Conservation (phyloP, 2,797 vertebrate species). For the Phalloptychus januarius region DNA sequence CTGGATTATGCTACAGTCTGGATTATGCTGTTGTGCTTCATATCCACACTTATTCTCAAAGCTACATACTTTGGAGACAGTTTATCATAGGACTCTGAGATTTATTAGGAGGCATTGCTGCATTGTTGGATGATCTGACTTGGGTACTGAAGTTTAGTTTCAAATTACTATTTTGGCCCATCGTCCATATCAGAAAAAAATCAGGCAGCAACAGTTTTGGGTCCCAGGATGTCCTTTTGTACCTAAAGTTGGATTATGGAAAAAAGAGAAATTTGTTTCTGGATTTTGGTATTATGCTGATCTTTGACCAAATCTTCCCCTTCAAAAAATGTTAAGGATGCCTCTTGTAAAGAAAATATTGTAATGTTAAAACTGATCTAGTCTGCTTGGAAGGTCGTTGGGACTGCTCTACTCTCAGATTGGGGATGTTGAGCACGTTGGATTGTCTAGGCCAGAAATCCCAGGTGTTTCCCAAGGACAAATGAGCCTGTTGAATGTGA, state of each 20-base stretch:
- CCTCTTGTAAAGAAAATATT: too few species aligned
- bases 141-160: not conserved
- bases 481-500: too few species aligned
- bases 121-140: not conserved
- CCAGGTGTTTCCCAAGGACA: too few species aligned
- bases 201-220: not conserved
- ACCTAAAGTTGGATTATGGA: not conserved
- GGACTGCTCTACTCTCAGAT: too few species aligned
- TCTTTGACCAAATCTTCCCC: too few species aligned
- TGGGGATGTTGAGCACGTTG: too few species aligned
- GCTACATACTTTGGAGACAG: not conserved
- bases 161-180: not conserved
- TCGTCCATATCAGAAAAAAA: not conserved
- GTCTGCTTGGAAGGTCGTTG: too few species aligned
- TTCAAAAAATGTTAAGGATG: too few species aligned
- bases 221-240: not conserved
- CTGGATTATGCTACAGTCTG: not conserved
- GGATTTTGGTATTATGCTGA: not conserved
- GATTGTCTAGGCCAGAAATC: too few species aligned
- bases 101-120: not conserved
- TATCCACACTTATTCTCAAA: not conserved
- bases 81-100: not conserved
- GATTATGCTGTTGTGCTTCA: not conserved
- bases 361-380: too few species aligned
- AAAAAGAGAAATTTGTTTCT: not conserved